phyloP scores from a whole-genome alignment of 2,888 invertebrate species.

The Calameuta idolon region DNA sequence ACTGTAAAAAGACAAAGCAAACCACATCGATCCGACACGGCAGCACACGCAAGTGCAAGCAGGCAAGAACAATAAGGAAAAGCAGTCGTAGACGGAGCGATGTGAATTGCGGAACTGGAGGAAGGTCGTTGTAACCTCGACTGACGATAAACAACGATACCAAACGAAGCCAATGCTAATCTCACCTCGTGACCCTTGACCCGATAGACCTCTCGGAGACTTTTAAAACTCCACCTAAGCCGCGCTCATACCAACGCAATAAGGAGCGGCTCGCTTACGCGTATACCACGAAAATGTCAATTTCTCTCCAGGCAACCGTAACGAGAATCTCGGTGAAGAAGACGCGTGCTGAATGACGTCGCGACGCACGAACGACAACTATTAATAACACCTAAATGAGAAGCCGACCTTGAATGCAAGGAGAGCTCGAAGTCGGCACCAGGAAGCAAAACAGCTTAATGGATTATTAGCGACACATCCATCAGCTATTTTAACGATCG shows the following conservation, averaged over 20 bases:
- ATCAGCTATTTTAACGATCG: not conserved
- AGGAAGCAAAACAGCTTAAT: slow-evolving; percentile 26
- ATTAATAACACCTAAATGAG: slow-evolving; percentile 47
- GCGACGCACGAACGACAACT: slow-evolving; percentile 17
- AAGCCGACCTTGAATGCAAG: slow-evolving; percentile 37
- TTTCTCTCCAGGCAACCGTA: not conserved
- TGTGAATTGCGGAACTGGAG: slow-evolving; percentile 18
- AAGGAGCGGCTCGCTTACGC: no score
- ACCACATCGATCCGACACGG: not conserved
- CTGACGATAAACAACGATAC: not conserved
- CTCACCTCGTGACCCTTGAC: not conserved
- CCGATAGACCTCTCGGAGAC: not conserved
- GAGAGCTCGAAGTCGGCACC: slow-evolving; percentile 23
- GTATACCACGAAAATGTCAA: not conserved
- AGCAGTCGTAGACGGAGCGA: not conserved
- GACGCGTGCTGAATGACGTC: not conserved
- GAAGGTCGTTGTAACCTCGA: slow-evolving; percentile 21
- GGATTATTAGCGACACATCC: slow-evolving; percentile 14
- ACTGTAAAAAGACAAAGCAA: not conserved
- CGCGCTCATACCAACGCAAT: not conserved
- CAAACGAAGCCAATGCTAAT: not conserved
- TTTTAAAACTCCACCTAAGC: not conserved
- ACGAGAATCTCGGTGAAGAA: not conserved
- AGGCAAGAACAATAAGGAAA: slow-evolving; percentile 18
- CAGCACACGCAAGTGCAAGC: not conserved